phyloP scores from a whole-genome alignment of 2,113 vertebrate species.

The Calyptommatus sinebrachiatus region DNA sequence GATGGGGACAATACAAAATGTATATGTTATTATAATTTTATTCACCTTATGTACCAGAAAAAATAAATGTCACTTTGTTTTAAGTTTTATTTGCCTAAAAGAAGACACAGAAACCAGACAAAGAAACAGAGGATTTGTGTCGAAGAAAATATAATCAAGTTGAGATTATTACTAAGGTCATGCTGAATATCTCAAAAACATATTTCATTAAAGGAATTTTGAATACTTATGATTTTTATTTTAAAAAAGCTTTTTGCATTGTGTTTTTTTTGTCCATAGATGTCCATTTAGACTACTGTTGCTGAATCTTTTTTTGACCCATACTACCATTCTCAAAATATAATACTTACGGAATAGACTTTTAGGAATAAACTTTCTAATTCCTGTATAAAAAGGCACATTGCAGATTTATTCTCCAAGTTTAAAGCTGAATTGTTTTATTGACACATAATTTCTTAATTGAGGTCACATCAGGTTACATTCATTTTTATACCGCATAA shows the following conservation, averaged over 20 bases:
- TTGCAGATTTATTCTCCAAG: neutral
- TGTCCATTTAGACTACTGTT: no score
- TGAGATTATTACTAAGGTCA: neutral
- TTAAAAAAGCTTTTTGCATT: no score
- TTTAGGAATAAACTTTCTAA: neutral
- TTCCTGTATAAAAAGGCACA: neutral
- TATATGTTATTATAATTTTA: neutral
- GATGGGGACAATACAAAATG: neutral
- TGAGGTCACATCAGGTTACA: neutral
- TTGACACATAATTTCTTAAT: neutral
- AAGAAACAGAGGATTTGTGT: neutral
- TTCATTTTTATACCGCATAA: neutral
- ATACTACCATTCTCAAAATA: no score
- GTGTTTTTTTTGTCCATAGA: no score
- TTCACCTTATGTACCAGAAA: neutral
- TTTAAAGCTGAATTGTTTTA: neutral
- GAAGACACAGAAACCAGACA: neutral
- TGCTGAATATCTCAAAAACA: neutral
- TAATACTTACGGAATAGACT: rapidly evolving
- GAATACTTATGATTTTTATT: neutral
- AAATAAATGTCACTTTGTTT: neutral
- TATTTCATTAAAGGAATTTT: neutral
- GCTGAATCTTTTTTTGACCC: no score
- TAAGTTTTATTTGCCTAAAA: neutral
- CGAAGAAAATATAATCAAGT: neutral